phyloP scores from a whole-genome alignment of 2,113 vertebrate genomes.

The Spea multiplicata region DNA sequence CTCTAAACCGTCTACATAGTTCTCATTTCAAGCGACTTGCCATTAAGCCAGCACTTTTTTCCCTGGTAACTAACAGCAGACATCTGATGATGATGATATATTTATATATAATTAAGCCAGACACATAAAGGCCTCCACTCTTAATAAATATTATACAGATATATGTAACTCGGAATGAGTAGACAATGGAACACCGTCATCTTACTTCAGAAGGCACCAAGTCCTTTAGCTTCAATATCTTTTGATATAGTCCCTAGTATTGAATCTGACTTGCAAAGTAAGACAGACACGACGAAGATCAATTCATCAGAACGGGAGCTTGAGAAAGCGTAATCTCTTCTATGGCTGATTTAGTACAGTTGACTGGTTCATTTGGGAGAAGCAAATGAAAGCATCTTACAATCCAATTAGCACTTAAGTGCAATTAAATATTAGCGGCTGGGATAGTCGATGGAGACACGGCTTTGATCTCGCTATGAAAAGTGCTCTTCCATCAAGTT shows the following conservation, averaged over 20 bases:
- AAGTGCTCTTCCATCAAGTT: constrained; percentile 73
- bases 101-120: no score
- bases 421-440: constrained; percentile 73
- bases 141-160: no score
- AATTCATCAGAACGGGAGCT: constrained; percentile 60
- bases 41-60: no score
- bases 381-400: constrained; percentile 74
- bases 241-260: constrained; percentile 5
- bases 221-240: not conserved
- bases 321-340: constrained; percentile 69
- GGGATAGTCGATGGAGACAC: constrained; percentile 70
- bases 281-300: constrained; percentile 50
- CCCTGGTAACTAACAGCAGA: no score
- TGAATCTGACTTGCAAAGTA: not conserved
- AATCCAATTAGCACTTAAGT: constrained; percentile 82
- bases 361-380: constrained; percentile 72
- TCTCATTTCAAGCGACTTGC: no score
- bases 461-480: constrained; percentile 75
- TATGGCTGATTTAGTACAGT: constrained; percentile 68
- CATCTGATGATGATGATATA: no score
- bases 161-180: no score
- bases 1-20: no score
- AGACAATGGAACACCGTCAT: no score
- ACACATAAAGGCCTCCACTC: no score
- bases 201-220: no score